Evolutionary conservation across 2,113 vertebrate genomes (phyloP).

Genomic region (Tringa solitaria): DNA sequence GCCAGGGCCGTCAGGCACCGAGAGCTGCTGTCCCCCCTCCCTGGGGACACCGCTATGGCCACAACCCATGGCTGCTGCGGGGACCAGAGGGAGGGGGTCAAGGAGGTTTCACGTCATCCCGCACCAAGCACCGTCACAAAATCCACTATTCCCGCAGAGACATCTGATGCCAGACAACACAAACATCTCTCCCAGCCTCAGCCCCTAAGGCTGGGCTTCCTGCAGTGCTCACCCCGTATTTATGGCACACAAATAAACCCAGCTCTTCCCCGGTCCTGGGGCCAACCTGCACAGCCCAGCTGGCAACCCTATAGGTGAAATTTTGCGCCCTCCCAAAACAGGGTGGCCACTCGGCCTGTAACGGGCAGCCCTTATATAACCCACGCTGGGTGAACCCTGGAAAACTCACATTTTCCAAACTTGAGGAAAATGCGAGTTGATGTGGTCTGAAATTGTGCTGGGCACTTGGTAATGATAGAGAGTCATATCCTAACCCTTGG

Average conservation of each 20-base stretch:
- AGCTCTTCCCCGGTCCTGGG: not conserved
- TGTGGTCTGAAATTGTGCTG: not conserved
- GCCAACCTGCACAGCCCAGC: not conserved
- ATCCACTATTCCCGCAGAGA: not conserved
- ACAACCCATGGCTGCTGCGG: rapidly evolving
- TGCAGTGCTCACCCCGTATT: not conserved
- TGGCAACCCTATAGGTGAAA: not conserved
- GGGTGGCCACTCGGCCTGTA: not conserved
- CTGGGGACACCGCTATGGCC: not conserved
- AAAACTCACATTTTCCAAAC: too few relatives aligned
- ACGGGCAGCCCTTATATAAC: not conserved
- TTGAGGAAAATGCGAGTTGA: not conserved
- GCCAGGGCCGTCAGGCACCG: not conserved
- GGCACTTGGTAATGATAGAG: rapidly evolving
- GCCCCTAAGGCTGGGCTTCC: not conserved
- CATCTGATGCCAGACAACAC: not conserved
- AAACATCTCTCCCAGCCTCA: not conserved
- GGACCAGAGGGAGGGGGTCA: not conserved
- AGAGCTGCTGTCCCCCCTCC: not conserved
- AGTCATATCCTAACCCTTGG: not conserved
- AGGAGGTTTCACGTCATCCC: not conserved
- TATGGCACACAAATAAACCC: not conserved
- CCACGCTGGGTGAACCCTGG: not conserved
- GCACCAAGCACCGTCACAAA: not conserved
- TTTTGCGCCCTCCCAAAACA: not conserved